Percentiles rank a stretch among this genome's conserved stretches.
Conservation (phyloP, 2,888 invertebrate species). For the Drosophila aldrichi region DNA sequence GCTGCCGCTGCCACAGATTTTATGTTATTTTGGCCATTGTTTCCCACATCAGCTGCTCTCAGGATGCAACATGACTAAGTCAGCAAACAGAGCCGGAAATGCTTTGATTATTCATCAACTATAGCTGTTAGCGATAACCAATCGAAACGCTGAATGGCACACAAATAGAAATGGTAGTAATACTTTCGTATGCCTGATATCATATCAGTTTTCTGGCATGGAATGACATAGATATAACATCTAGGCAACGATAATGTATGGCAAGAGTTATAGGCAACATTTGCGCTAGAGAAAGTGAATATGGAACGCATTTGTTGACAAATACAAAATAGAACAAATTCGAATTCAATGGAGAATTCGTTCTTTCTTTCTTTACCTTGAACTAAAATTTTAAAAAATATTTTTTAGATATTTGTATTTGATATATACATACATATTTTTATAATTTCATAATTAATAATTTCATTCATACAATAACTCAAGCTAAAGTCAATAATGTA, state of each 20-base stretch:
- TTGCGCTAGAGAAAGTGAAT: neutral
- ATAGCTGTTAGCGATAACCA: neutral
- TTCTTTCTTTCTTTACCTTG: no score
- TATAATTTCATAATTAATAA: no score
- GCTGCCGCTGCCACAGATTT: constrained; percentile 52
- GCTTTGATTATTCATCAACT: constrained; percentile 16
- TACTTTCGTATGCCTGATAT: neutral
- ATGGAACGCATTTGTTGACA: neutral
- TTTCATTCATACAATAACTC: no score
- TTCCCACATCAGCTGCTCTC: constrained; percentile 41
- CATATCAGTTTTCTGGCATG: constrained; percentile 8
- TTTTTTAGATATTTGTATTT: no score
- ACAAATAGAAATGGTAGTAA: no score
- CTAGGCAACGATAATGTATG: neutral
- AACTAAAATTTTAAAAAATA: no score
- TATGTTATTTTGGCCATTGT: constrained; percentile 46
- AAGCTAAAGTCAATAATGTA: no score
- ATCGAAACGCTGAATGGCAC: neutral
- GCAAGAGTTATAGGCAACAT: neutral
- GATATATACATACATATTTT: no score
- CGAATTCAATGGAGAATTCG: no score
- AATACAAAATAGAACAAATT: neutral
- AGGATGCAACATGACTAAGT: constrained; percentile 26
- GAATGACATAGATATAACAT: neutral
- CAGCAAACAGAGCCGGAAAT: constrained; percentile 27